These are phyloP conservation scores for Amphilophus citrinellus DNA, from an alignment of 2,113 vertebrate genomes.

Conservation along the genomic window DNA sequence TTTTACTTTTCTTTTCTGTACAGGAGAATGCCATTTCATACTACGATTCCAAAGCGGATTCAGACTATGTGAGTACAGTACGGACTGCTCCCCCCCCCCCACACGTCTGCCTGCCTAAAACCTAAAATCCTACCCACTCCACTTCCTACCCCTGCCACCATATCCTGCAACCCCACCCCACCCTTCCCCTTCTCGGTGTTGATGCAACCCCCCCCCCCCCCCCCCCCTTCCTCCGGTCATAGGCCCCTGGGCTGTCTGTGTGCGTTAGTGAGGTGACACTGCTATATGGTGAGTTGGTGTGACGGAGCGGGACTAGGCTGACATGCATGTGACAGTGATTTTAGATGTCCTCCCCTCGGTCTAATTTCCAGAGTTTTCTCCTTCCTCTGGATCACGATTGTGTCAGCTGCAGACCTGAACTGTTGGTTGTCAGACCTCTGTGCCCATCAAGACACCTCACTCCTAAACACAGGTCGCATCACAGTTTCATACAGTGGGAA, in stretches of 20 bases:
- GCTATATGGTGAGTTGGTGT: slow-evolving; percentile 59
- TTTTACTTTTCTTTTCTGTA: slow-evolving; percentile 77
- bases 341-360: slow-evolving; percentile 50
- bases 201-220: slow-evolving; percentile 32
- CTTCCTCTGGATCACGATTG: background rate
- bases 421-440: background rate
- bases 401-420: background rate
- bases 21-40: slow-evolving; percentile 96
- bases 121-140: slow-evolving; percentile 29
- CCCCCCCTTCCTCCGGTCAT: slow-evolving; percentile 20
- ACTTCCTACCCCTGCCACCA: slow-evolving; percentile 28
- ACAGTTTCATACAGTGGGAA: background rate
- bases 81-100: slow-evolving; percentile 46
- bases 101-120: slow-evolving; percentile 50
- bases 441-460: background rate
- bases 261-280: slow-evolving; percentile 67
- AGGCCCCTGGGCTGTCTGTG: slow-evolving; percentile 66
- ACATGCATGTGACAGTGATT: slow-evolving; percentile 72
- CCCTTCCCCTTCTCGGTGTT: slow-evolving; percentile 48
- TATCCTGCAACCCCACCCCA: slow-evolving; percentile 47
- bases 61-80: slow-evolving; percentile 91
- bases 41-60: slow-evolving; percentile 96
- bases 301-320: slow-evolving; percentile 55
- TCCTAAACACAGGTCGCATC: slow-evolving; percentile 7
- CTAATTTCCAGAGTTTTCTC: slow-evolving; percentile 19